Evolutionary conservation across 2,888 invertebrate genomes (phyloP), one percentile per base, ranked within the genome.

Genomic region (Acheta domesticus): DNA sequence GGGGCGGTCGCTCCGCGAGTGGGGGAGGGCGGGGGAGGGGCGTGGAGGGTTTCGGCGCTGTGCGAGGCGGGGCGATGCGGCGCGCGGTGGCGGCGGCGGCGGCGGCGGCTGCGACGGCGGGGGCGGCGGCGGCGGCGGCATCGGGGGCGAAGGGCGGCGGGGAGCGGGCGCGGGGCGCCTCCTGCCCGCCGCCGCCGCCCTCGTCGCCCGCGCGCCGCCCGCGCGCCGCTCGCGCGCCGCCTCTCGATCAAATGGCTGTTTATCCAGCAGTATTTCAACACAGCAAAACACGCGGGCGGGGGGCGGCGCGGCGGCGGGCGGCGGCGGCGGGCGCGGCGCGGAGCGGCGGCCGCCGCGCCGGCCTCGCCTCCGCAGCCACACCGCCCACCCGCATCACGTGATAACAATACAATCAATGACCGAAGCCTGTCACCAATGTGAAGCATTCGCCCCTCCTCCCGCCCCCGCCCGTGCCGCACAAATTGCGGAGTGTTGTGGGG

Each of bases 321-420:
- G 21, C 36, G 49, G 36, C 36, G 36, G 21, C 36, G 49, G n/a
- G 62, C 62, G 62, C 62, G n/a, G 78, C 62, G 75, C 77, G 74
- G 78, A 78, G 75, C 76, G 77, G 75, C 75, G 79, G 50, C 78
- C 50, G 75, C 77, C 16, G 78, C 77, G 76, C 76, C 78, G 48
- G 75, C 77, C 48, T 62, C 76, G 20, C 79, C 79, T 49, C 81
- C 81, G 74, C 76, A 74, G 48, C 76, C 75, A 62, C 21, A 77
- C 48, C 49, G 48, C 80, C 77, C 74, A 75, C 80, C 62, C 80
- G 79, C 80, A 81, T 78, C 82, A 82, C 82, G 81, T 81, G 82
- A 79, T 82, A 82, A 83, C 82, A 83, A 83, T 83, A 83, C 82
- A 83, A 83, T 83, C 82, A 83, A 83, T 83, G 82, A 81, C 82